These are phyloP conservation scores for Cyphomyrmex costatus DNA, from an alignment of 1,140 invertebrate species.

Conservation along the genomic window DNA sequence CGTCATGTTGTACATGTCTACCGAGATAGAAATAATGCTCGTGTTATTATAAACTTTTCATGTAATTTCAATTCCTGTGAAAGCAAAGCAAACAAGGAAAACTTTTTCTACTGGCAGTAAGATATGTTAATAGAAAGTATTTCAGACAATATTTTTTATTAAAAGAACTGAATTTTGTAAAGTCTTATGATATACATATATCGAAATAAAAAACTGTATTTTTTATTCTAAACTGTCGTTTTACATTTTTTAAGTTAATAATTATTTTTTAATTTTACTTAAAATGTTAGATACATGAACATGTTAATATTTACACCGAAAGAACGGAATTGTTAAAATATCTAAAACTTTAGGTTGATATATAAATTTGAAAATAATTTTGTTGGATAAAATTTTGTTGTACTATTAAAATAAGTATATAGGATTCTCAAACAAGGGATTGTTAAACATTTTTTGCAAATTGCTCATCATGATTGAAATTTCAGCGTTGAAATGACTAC, in stretches of 20 bases:
- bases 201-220: background rate
- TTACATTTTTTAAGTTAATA: background rate
- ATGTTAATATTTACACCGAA: constrained; percentile 2
- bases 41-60: background rate
- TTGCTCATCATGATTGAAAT: too few relatives aligned
- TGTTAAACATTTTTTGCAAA: too few relatives aligned
- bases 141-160: background rate
- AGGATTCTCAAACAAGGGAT: too few relatives aligned
- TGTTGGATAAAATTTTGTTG: too few relatives aligned
- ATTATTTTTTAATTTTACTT: background rate
- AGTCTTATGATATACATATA: background rate
- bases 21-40: background rate
- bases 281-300: background rate
- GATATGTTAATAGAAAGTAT: background rate
- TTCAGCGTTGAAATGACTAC: too few relatives aligned
- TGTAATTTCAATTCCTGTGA: background rate
- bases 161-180: background rate
- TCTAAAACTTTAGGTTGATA: too few relatives aligned
- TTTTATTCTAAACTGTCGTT: background rate
- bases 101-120: background rate
- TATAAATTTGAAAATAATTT: too few relatives aligned
- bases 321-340: too few relatives aligned
- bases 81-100: background rate
- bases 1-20: too few relatives aligned
- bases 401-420: too few relatives aligned